Conservation (phyloP, 2,797 vertebrate species). For the Eremophila alpestris region DNA sequence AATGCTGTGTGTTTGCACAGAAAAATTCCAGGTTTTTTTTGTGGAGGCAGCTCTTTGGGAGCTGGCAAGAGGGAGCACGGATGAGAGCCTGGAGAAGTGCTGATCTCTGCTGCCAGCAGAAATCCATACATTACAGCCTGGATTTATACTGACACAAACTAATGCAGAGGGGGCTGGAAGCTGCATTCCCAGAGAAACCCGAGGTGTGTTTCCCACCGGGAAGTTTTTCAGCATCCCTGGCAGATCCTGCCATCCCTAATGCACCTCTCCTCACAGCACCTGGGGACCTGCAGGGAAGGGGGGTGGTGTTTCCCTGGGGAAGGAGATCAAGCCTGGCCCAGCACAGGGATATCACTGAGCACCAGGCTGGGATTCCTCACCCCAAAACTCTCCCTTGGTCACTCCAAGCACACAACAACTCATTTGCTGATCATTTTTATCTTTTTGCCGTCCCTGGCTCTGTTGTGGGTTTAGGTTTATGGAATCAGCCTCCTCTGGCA, state of each 20-base stretch:
- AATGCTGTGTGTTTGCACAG: neutral
- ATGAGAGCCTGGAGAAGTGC: neutral
- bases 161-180: neutral
- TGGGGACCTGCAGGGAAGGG: neutral
- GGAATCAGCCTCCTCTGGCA: neutral
- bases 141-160: neutral
- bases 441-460: neutral
- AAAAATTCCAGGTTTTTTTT: neutral
- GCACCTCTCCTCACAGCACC: neutral
- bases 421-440: neutral
- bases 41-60: neutral
- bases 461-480: neutral
- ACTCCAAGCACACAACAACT: neutral
- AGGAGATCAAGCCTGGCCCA: neutral
- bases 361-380: neutral
- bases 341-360: neutral
- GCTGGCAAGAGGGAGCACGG: neutral
- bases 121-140: neutral
- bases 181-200: neutral
- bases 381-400: neutral
- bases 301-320: rapidly evolving
- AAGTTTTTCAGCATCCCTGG: neutral
- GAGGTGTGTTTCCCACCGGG: slow-evolving; percentile 1
- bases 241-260: neutral
- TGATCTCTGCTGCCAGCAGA: slow-evolving; percentile 35